Evolutionary conservation across 2,797 vertebrate genomes (phyloP).

Genomic region (Pseudochaenichthys georgianus): DNA sequence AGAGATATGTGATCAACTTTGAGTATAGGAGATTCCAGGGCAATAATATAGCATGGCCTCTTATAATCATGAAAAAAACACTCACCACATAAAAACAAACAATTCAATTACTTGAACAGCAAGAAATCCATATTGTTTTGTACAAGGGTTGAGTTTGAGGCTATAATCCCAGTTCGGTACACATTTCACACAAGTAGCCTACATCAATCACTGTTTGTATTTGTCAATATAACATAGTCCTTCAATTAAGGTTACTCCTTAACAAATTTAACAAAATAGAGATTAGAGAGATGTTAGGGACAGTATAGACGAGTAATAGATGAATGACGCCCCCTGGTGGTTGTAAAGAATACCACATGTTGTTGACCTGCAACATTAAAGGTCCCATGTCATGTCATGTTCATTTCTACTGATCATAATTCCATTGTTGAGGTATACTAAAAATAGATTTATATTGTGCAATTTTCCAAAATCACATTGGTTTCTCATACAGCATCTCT

Average conservation of each 20-base stretch:
- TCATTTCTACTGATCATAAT: too few relatives aligned
- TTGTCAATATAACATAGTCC: neutral
- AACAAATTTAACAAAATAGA: neutral
- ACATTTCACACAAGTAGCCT: neutral
- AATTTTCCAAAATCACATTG: too few relatives aligned
- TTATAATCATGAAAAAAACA: neutral
- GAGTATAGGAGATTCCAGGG: neutral
- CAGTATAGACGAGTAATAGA: neutral
- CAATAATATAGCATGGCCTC: neutral
- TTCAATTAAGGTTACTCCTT: neutral
- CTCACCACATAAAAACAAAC: neutral
- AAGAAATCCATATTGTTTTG: neutral
- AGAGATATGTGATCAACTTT: neutral
- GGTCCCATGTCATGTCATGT: too few relatives aligned
- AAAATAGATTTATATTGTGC: too few relatives aligned
- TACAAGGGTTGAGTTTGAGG: neutral
- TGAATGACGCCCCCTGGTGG: conserved; percentile 53
- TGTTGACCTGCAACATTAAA: neutral
- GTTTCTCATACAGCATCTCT: too few relatives aligned
- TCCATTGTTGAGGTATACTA: too few relatives aligned
- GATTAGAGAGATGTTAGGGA: neutral
- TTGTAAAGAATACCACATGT: neutral
- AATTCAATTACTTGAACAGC: accelerated
- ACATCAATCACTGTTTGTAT: neutral
- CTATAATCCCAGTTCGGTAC: neutral